These are phyloP conservation scores for Palythoa grandis DNA, from an alignment of 92 coral and sea anemone species.

Conservation along the genomic window DNA sequence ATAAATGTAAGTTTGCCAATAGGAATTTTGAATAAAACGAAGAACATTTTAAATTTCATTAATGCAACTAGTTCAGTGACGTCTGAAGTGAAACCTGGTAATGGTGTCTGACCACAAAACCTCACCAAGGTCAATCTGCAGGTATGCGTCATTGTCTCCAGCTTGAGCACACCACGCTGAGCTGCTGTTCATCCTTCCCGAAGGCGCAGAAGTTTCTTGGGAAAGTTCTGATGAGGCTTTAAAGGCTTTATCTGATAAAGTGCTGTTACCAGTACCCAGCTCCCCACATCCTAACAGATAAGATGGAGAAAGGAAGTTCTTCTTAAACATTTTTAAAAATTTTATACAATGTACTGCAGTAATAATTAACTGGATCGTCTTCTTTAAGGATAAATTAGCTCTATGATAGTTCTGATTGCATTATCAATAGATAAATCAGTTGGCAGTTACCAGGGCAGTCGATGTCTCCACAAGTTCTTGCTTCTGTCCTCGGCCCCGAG, in stretches of 20 bases:
- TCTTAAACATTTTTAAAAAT: not conserved
- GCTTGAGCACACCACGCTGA: conserved; percentile 41
- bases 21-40: too few relatives aligned
- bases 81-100: not conserved
- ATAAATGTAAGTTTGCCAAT: too few relatives aligned
- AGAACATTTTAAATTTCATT: too few relatives aligned
- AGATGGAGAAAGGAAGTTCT: too few relatives aligned
- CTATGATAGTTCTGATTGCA: not conserved
- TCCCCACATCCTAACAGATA: conserved; percentile 11
- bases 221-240: conserved; percentile 36
- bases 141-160: not conserved
- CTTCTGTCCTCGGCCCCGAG: conserved; percentile 21
- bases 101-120: not conserved
- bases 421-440: not conserved
- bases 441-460: not conserved
- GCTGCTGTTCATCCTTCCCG: conserved; percentile 17
- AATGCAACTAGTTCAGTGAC: not conserved
- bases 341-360: too few relatives aligned
- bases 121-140: conserved; percentile 39
- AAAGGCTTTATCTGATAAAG: conserved; percentile 28
- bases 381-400: too few relatives aligned
- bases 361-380: too few relatives aligned
- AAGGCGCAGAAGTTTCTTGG: conserved; percentile 7
- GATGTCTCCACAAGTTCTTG: conserved; percentile 23
- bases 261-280: conserved; percentile 24